Base-by-base conservation (phyloP, 2,797 vertebrate genomes). In the Nasua narica region DNA sequence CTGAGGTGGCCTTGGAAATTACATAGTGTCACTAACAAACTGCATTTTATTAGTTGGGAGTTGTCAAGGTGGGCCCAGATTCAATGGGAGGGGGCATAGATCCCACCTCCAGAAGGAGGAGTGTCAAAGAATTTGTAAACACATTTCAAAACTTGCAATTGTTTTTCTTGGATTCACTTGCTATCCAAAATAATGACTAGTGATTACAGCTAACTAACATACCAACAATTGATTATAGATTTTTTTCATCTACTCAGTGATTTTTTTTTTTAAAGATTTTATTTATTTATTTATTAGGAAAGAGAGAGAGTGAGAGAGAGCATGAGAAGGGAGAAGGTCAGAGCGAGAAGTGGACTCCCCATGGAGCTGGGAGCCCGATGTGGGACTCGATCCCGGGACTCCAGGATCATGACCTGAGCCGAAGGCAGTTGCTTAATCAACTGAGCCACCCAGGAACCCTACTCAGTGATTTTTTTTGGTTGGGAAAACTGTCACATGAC, bases 131-230 rank as follows among this genome's bases (percentile, higher is more conserved):
- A 93, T 88, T 87, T 87, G 56, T 93, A 83, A 56, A 84, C 16
- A 56, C 37, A 16, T 81, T 92, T 94, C 84, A 62, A 65, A 93
- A 81, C 46, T 97, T 56, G 27, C 29, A 13, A 18, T 88, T 92
- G 40, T 85, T 95, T 90, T 78, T 32, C 62, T 32, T 90, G 62
- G 27, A 67, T 79, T 88, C 56, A 67, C 32, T 91, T 95, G 29
- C 65, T 60, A 78, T 11, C 29, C 5, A 46, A 46, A 46, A 14
- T 67, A 60, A 77, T 93, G 29, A 56, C 11, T 94, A 82, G 52
- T 86, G 81, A 72, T 89, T 91, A 82, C 70, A 87, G 23, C 76
- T 87, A 92, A 91, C 56, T 76, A 93, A 46, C 19, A 37, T 83
- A 88, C 23, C 14, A 81, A 46, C 54, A 69, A 43, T 95, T 76